Evolutionary conservation across 2,888 invertebrate genomes (phyloP).

Genomic region (Pseudanteris insignis): DNA sequence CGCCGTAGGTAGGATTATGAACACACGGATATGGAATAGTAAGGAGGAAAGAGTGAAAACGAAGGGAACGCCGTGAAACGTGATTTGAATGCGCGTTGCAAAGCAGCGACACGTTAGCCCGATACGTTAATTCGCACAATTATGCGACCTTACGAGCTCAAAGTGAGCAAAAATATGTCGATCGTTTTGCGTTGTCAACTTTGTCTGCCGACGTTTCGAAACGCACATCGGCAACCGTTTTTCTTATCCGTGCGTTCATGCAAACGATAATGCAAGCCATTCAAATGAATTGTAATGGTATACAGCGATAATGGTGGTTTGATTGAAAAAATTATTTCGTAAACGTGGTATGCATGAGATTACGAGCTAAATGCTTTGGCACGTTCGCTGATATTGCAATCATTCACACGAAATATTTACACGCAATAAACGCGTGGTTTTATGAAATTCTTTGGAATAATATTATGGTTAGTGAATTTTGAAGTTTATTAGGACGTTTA

Average conservation of each 20-base stretch:
- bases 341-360: too few species aligned
- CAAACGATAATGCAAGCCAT: background rate
- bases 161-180: conserved; percentile 10
- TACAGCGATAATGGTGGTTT: too few species aligned
- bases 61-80: conserved; percentile 46
- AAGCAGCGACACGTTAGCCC: conserved; percentile 38
- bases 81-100: conserved; percentile 50
- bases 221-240: background rate
- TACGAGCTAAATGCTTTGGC: too few species aligned
- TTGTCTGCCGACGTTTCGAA: background rate
- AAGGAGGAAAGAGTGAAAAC: conserved; percentile 44
- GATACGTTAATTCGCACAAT: conserved; percentile 11
- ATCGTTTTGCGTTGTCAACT: background rate
- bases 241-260: background rate
- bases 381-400: too few species aligned
- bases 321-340: too few species aligned
- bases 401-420: too few species aligned
- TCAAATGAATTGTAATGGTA: too few species aligned
- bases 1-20: conserved; percentile 41
- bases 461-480: too few species aligned
- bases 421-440: too few species aligned
- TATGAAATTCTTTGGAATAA: too few species aligned
- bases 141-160: conserved; percentile 3
- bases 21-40: conserved; percentile 45
- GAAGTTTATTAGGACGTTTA: too few species aligned